Base-by-base conservation (phyloP, 2,797 vertebrate species). In the Petrocephalus schoutedeni region DNA sequence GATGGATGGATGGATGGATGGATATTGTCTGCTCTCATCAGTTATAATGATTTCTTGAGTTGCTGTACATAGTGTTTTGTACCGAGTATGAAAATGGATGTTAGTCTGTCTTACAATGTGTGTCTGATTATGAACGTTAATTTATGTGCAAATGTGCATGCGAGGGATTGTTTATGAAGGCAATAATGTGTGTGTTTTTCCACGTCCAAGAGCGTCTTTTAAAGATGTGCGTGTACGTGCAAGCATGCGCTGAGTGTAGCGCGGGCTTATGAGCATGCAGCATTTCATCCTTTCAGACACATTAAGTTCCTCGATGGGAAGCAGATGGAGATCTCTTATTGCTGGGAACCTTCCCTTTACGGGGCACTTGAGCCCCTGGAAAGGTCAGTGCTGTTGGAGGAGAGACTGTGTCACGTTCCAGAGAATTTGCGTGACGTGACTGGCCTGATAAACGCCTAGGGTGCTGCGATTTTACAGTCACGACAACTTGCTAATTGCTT, bases 241-340 rank as follows among this genome's bases (percentile, higher is more conserved):
- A 64, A 87, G 89, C 86, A 88, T 59, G 85, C 5, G 53, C 23
- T 45, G 53, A 6, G 2, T 16, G 19, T 41, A 28, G 85, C 14
- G 28, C 14, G 16, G 21, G 85, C 32, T 4, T 32, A 49, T 21
- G 36, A 21, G 3, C 12, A 64, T 88, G 32, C 87, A 88, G 19
- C 53, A 9, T 36, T 86, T 88, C 77, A 88, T 19, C 53, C 14
- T 36, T 86, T 88, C 86, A 88, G 90, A 90, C 89, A 16, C 58
- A 91, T 90, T 89, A 88, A 74, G 58, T 90, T 89, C 58, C 88
- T 90, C 86, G 90, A 91, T 92, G 89, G 85, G 88, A 90, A 92
- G 89, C 90, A 92, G 90, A 92, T 92, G 90, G 89, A 89, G 49
- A 53, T 86, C 88, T 36, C 58, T 87, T 88, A 88, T 59, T 89